These are phyloP conservation scores for Coenobita brevimanus DNA, from an alignment of 1,140 invertebrate genomes.

Conservation along the genomic window DNA sequence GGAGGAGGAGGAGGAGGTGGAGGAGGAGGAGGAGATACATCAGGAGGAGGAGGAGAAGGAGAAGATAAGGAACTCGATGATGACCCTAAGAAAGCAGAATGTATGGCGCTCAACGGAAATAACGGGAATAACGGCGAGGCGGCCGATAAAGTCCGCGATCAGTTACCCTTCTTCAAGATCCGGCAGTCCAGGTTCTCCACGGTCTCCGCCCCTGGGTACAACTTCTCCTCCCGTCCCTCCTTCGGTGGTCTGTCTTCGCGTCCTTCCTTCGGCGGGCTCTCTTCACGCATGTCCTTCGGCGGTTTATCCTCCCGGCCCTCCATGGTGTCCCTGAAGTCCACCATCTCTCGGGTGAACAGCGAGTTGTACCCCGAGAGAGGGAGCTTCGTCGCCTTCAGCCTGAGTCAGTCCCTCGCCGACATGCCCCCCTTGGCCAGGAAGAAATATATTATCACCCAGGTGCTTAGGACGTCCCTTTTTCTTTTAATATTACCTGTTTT, in stretches of 20 bases:
- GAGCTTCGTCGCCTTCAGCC: constrained; percentile 60
- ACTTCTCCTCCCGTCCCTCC: constrained; percentile 23
- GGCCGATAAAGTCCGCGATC: constrained; percentile 46
- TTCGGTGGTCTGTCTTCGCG: constrained; percentile 44
- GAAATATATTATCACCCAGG: constrained; percentile 69
- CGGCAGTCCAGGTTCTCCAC: constrained; percentile 45
- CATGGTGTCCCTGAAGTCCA: constrained; percentile 64
- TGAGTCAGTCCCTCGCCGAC: constrained; percentile 65
- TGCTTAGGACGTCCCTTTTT: not conserved
- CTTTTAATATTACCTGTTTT: no score
- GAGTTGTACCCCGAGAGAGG: constrained; percentile 68
- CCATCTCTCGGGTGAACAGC: constrained; percentile 60
- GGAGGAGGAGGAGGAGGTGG: constrained; percentile 3
- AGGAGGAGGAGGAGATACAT: constrained; percentile 22
- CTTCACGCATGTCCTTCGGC: constrained; percentile 53
- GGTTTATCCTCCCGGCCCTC: constrained; percentile 61
- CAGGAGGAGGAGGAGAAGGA: not conserved
- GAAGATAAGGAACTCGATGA: not conserved
- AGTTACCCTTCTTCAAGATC: constrained; percentile 49
- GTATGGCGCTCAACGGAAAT: not conserved
- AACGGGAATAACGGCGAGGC: not conserved
- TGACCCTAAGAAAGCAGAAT: not conserved
- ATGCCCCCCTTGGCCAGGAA: constrained; percentile 58
- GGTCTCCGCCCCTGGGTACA: constrained; percentile 8
- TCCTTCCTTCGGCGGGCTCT: constrained; percentile 42